Percentiles rank a stretch among this genome's conserved stretches.
Evolutionary conservation across 2,113 vertebrate genomes (phyloP).

Genomic region (Mormoops blainvillei): DNA sequence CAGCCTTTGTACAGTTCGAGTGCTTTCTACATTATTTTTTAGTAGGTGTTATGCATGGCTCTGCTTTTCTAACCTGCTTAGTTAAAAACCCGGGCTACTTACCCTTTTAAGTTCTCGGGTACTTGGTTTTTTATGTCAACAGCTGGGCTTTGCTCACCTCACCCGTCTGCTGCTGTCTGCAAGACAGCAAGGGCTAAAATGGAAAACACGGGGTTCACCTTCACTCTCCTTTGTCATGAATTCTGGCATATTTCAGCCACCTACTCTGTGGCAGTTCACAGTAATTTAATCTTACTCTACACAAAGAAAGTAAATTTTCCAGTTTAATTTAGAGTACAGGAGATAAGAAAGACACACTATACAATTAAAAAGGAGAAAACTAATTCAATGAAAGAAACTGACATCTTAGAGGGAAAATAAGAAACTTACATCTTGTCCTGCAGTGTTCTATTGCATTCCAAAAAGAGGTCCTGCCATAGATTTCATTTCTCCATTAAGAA

Average conservation of each 20-base stretch:
- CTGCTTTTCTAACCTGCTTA: slow-evolving; percentile 5
- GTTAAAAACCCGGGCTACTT: slow-evolving; percentile 32
- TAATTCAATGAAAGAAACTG: slow-evolving; percentile 4
- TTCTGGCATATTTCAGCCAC: slow-evolving; percentile 33
- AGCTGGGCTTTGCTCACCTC: not conserved
- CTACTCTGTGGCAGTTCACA: slow-evolving; percentile 22
- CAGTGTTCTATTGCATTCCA: not conserved
- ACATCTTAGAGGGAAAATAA: not conserved
- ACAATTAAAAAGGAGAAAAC: slow-evolving; percentile 9
- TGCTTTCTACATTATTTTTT: slow-evolving; percentile 44
- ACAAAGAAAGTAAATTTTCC: not conserved
- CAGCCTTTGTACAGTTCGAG: not conserved
- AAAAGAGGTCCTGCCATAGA: not conserved
- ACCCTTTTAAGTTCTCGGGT: not conserved
- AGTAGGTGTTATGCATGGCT: slow-evolving; percentile 39
- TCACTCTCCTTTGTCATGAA: not conserved
- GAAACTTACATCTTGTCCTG: not conserved
- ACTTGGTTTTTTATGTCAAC: not conserved
- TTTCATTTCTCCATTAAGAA: not conserved
- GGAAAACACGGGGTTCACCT: slow-evolving; percentile 22
- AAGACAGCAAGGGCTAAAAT: slow-evolving; percentile 21
- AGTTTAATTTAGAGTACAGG: slow-evolving; percentile 36
- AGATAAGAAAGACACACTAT: not conserved
- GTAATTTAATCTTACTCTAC: not conserved
- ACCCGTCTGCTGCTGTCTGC: not conserved